Evolutionary conservation across 2,797 vertebrate genomes (phyloP).

Genomic region (Enoplosus armatus): DNA sequence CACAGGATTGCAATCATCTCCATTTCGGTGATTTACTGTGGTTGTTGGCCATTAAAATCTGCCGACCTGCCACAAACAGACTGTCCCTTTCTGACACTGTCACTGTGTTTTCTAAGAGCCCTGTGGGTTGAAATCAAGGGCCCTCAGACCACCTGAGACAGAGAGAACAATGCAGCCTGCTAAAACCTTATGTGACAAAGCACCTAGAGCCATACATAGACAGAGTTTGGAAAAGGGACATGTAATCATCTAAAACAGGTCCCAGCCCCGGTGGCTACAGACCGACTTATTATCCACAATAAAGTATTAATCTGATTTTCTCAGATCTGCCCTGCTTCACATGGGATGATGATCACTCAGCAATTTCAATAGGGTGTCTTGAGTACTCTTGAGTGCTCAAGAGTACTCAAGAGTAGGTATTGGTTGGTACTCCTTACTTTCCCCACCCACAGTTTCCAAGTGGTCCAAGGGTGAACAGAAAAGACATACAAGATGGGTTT

Average conservation of each 20-base stretch:
- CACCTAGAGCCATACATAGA: not conserved
- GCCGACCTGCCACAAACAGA: slow-evolving; percentile 70
- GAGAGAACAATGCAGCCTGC: slow-evolving; percentile 66
- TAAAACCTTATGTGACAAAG: slow-evolving; percentile 63
- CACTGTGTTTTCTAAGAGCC: slow-evolving; percentile 6
- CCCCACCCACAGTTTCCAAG: slow-evolving; percentile 25
- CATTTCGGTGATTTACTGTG: not conserved
- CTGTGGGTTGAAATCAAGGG: slow-evolving; percentile 47
- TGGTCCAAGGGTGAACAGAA: not conserved
- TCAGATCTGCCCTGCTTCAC: not conserved
- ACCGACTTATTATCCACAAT: not conserved
- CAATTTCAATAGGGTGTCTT: not conserved
- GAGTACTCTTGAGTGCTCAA: not conserved
- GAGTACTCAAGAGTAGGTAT: not conserved
- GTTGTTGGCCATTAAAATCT: not conserved
- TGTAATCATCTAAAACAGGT: not conserved
- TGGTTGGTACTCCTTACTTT: not conserved
- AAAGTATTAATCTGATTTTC: not conserved
- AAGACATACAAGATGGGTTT: not conserved
- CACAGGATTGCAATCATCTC: too few relatives aligned
- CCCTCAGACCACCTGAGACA: slow-evolving; percentile 58
- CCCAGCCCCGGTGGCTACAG: not conserved
- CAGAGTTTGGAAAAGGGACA: not conserved
- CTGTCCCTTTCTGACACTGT: slow-evolving; percentile 1
- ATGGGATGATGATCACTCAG: not conserved